Evolutionary conservation across 2,797 vertebrate genomes (phyloP).

Genomic region (Orientallactaga sibirica): DNA sequence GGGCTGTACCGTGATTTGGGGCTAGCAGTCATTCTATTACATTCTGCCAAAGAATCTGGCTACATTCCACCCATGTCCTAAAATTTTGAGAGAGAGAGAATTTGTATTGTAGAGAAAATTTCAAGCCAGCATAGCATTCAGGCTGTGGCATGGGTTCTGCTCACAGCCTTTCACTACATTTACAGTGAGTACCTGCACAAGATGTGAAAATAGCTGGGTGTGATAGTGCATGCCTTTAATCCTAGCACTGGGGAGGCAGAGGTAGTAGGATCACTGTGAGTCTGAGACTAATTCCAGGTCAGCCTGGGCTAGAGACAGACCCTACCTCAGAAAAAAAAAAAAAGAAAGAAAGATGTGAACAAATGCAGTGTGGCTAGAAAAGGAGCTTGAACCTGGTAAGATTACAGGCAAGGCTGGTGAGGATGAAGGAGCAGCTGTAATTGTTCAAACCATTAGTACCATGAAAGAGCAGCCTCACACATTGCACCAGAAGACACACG

Average conservation of each 20-base stretch:
- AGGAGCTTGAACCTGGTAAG: not conserved
- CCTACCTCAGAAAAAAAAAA: not conserved
- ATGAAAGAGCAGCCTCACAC: not conserved
- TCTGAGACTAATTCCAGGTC: too few relatives aligned
- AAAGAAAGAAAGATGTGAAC: not conserved
- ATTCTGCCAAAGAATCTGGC: not conserved
- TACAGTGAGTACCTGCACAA: not conserved
- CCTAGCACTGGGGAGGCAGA: too few relatives aligned
- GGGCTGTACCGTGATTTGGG: not conserved
- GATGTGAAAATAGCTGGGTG: too few relatives aligned
- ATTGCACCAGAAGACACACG: not conserved
- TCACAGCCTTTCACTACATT: not conserved
- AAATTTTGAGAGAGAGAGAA: not conserved
- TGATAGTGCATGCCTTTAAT: too few relatives aligned
- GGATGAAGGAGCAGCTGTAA: not conserved
- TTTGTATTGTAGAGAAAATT: not conserved
- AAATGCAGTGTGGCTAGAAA: not conserved
- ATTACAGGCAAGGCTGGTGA: not conserved
- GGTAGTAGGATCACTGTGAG: too few relatives aligned
- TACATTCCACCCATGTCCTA: not conserved
- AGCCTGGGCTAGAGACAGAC: too few relatives aligned
- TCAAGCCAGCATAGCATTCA: not conserved
- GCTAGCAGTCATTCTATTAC: not conserved
- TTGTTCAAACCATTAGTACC: not conserved
- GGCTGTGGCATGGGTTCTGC: not conserved